Base-by-base conservation (phyloP, 2,113 vertebrate species). In the Zosterops japonicus region DNA sequence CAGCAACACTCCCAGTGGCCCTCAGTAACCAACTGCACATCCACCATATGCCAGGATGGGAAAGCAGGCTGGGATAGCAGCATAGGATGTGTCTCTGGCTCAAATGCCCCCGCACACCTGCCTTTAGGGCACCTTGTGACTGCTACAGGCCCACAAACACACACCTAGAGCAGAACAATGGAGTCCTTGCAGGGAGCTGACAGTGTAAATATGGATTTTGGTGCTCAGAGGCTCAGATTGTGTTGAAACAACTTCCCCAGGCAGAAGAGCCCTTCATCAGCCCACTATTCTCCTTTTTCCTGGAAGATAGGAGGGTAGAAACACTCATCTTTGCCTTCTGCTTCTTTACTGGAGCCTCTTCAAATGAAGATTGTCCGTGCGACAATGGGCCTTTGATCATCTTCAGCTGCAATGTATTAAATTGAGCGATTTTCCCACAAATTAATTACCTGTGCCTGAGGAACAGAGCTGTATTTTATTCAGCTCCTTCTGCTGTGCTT, bases 361-460 rank as follows among this genome's bases (percentile, higher is more conserved):
- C 65, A 89, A 87, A 67, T 47, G 63, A 65, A 63, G 35, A 42
- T 23, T 41, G 33, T 68, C n/a, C 1, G 0, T 28, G 21, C 75
- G 53, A 92, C 79, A 87, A 31, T 56, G 52, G 46, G 25, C 29
- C 69, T 89, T 86, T 82, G 80, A 91, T 95, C 27, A 0, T 84
- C 41, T 79, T 65, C 57, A 81, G 7, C 15, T 74, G 22, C 11
- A 29, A 50, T 17, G 47, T 7, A 56, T 72, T 78, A 84, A 92
- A 93, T 12, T 33, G 68, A 82, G 71, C 0, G 2, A 60, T 93
- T 97, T 93, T 81, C 35, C 44, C 23, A 46, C 56, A 71, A 75
- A 96, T 96, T 94, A 93, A 96, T 95, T 85, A 75, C 23, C 72
- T 76, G 41, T 60, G 86, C 88, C 53, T 64, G 50, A 68, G 80